Conservation (phyloP, 1,140 invertebrate genomes). For the Phocides pigmalion region DNA sequence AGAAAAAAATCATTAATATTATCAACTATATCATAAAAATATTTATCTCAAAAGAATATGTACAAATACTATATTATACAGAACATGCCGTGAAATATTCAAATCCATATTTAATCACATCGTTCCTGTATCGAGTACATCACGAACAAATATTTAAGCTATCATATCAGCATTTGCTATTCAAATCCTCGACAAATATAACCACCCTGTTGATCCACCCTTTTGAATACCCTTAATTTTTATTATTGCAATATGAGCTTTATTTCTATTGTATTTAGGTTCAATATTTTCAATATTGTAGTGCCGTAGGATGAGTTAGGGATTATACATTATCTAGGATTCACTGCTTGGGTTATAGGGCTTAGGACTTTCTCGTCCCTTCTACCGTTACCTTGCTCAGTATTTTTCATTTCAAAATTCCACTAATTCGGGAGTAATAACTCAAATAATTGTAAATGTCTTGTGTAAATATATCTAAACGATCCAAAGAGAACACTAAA, state of each 20-base stretch:
- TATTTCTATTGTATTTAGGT: too few relatives aligned
- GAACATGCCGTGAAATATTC: slow-evolving; percentile 8
- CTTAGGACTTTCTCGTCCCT: too few relatives aligned
- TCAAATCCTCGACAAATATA: slow-evolving; percentile 58
- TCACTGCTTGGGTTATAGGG: slow-evolving; percentile 6
- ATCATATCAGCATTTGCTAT: slow-evolving; percentile 62
- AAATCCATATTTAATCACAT: slow-evolving; percentile 35
- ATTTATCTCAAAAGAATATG: too few relatives aligned
- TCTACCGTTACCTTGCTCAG: too few relatives aligned
- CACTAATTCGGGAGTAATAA: too few relatives aligned
- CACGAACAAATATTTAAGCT: slow-evolving; percentile 55
- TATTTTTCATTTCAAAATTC: too few relatives aligned
- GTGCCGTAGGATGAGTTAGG: slow-evolving; percentile 2
- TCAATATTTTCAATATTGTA: too few relatives aligned
- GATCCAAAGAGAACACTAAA: too few relatives aligned
- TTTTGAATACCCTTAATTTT: background rate
- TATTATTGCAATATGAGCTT: too few relatives aligned
- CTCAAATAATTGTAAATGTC: too few relatives aligned
- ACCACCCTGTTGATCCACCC: slow-evolving; percentile 11
- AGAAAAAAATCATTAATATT: background rate
- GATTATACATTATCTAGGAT: slow-evolving; percentile 14
- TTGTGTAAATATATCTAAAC: too few relatives aligned
- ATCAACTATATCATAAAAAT: too few relatives aligned
- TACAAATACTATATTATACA: background rate
- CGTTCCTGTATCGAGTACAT: slow-evolving; percentile 30